Conservation (phyloP, 92 coral and sea anemone genomes). For the Diadumene lineata region DNA sequence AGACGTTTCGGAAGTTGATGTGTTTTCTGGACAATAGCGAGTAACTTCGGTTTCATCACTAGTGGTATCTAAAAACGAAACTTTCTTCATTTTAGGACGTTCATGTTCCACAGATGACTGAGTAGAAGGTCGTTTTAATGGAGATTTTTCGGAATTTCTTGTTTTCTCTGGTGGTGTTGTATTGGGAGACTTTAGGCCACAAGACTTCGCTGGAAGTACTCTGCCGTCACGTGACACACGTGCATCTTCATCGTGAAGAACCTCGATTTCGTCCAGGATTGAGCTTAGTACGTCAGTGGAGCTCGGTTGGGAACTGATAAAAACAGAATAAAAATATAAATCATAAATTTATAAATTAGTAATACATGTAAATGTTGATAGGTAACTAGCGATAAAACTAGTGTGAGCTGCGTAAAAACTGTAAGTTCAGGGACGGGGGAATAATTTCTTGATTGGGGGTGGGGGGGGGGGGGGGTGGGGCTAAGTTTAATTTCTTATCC, state of each 20-base stretch:
- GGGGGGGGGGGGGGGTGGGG: too few relatives aligned
- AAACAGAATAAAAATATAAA: neutral
- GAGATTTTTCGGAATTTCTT: neutral
- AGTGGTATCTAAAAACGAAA: neutral
- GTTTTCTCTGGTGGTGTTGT: slow-evolving; percentile 1
- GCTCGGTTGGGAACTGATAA: neutral
- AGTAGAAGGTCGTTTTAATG: neutral
- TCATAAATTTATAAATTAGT: neutral
- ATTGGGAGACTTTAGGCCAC: neutral
- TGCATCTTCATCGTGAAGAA: slow-evolving; percentile 54
- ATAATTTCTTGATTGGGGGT: too few relatives aligned
- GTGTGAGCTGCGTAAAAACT: too few relatives aligned
- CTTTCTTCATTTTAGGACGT: neutral
- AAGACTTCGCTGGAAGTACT: slow-evolving; percentile 37
- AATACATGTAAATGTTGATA: too few relatives aligned
- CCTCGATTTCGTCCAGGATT: slow-evolving; percentile 78
- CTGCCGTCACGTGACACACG: slow-evolving; percentile 69
- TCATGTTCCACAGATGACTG: neutral
- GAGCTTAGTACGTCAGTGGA: slow-evolving; percentile 84
- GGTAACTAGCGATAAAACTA: too few relatives aligned
- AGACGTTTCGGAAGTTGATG: too few relatives aligned
- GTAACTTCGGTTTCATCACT: neutral
- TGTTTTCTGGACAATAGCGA: too few relatives aligned
- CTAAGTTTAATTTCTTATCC: too few relatives aligned
- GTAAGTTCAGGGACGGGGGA: too few relatives aligned